Evolutionary conservation across 2,113 vertebrate genomes (phyloP), one percentile per base, ranked within the genome.

Genomic region (Pterocles gutturalis): DNA sequence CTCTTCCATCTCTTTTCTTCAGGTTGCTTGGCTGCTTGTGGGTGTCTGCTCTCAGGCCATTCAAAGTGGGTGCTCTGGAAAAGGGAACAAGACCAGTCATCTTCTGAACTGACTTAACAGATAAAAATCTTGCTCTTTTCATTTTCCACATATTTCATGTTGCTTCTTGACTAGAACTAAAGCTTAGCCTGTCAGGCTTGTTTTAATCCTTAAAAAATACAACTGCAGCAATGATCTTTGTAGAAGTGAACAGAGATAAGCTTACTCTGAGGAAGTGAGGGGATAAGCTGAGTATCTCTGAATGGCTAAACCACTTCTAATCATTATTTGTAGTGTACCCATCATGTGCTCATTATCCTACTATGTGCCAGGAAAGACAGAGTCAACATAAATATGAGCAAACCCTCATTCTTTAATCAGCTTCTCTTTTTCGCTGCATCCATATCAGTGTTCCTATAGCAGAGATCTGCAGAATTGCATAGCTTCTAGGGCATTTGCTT

Each of bases 121-220:
- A 64, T 13, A 66, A 78, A 95, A 75, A 57, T 17, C 2, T 46
- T 11, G 33, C 13, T 43, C 31, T 31, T n/a, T 60, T 81, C 17
- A 51, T 83, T 94, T 94, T 87, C 33, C 13, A 14, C 79, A 48
- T 46, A 46, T 9, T 73, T 19, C 36, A 34, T 78, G 16, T 10
- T 76, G 6, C 55, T 93, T 89, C 54, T 43, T 77, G 34, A 83
- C 64, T 88, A 93, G 90, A 96, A 94, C 48, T 78, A 83, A 76
- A 87, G 26, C 54, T 91, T 88, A 91, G 90, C 29, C 24, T 83
- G 34, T 69, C 67, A 90, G 25, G 8, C 18, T 85, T 64, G 7
- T 83, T 95, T 90, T 90, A 94, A 92, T 96, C 92, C 90, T 78
- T 92, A 72, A 92, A 93, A 93, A 87, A 83, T 87, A 81, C 85